Evolutionary conservation across 1,140 invertebrate genomes (phyloP).

Genomic region (Lepidurus arcticus): DNA sequence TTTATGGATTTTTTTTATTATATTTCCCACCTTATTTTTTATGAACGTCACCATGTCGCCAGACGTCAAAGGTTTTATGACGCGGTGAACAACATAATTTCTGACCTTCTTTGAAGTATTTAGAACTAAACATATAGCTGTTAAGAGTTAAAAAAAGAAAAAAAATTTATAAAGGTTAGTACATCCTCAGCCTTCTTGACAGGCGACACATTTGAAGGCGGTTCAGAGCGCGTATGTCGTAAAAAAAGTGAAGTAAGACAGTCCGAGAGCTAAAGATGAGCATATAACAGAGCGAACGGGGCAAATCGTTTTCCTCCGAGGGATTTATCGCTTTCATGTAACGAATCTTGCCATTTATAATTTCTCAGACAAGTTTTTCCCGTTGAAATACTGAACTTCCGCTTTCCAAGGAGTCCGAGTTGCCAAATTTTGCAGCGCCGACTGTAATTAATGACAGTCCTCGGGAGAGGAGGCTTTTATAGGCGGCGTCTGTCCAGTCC

Average conservation of each 20-base stretch:
- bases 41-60: no score
- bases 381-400: background rate
- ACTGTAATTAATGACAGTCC: background rate
- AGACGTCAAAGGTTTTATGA: background rate
- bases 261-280: no score
- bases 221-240: no score
- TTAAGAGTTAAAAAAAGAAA: background rate
- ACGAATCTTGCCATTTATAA: slow-evolving; percentile 10
- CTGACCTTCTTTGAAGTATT: background rate
- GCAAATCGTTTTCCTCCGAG: background rate
- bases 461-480: no score
- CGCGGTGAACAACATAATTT: background rate
- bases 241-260: no score
- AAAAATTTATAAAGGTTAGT: background rate
- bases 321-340: background rate
- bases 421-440: slow-evolving; percentile 12
- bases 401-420: background rate
- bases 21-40: no score
- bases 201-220: background rate
- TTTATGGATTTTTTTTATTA: no score
- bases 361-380: background rate
- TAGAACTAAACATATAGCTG: background rate
- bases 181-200: background rate
- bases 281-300: background rate
- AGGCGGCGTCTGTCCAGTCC: slow-evolving; percentile 4